Conservation (phyloP, 2,797 vertebrate genomes). For the Buphagus erythrorhynchus region DNA sequence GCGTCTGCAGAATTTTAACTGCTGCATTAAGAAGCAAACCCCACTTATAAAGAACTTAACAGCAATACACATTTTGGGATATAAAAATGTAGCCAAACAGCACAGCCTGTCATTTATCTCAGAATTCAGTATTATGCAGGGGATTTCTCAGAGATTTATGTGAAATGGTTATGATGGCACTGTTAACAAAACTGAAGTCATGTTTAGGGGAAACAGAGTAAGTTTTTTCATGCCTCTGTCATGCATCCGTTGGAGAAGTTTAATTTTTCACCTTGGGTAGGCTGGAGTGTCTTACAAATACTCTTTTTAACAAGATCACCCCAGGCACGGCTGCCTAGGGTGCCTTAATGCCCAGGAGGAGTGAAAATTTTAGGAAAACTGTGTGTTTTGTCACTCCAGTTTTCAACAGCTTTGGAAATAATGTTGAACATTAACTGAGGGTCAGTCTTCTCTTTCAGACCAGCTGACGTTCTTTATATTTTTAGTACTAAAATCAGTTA, state of each 20-base stretch:
- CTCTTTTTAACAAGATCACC: not conserved
- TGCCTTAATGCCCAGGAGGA: not conserved
- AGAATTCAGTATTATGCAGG: not conserved
- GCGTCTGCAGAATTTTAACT: not conserved
- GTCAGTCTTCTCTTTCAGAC: not conserved
- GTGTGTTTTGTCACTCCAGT: not conserved
- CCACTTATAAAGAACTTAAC: not conserved
- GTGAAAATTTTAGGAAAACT: not conserved
- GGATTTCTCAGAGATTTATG: not conserved
- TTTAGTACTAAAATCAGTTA: not conserved
- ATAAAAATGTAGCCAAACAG: not conserved
- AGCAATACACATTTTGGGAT: not conserved
- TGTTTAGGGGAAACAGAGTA: not conserved
- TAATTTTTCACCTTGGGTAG: not conserved
- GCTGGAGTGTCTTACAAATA: not conserved
- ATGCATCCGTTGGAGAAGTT: not conserved
- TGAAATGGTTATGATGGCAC: not conserved
- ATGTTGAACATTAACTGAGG: not conserved
- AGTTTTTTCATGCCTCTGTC: not conserved
- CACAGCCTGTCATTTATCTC: not conserved
- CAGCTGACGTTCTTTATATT: not conserved
- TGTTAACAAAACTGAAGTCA: not conserved
- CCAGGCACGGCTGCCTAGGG: not conserved
- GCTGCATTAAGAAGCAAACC: not conserved
- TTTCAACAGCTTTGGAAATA: not conserved